Evolutionary conservation across 2,113 vertebrate species (phyloP), one percentile per base, ranked within the genome.

Genomic region (Seriola rivoliana): DNA sequence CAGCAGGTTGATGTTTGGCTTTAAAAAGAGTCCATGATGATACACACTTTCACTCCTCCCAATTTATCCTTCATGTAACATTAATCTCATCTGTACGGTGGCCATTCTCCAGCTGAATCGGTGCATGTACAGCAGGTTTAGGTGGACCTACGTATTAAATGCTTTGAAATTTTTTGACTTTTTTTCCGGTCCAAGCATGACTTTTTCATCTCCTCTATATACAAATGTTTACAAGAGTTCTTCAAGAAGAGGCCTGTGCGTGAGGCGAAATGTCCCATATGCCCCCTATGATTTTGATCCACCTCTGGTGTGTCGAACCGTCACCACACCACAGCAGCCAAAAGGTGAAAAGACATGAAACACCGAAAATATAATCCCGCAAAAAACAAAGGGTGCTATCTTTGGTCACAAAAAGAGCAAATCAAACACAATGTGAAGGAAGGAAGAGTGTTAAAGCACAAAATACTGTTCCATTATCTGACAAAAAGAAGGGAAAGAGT

Each of bases 381-480:
- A 92, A 71, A 93, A 91, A 91, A 93, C 91, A 62, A 90, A 89
- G 92, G 95, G 92, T 88, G 94, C 94, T 91, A 94, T 98, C 97
- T 99, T 99, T 98, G 97, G 98, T 99, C 97, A 98, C 97, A 95
- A 95, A 93, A 95, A 96, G 91, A 95, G 95, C 93, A 95, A 92
- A 95, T 72, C 71, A 92, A 94, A 91, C 81, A 90, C 84, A 85
- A 87, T 66, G 76, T 23, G 82, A 58, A 60, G 44, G 70, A 69
- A 71, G 81, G 72, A 64, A 77, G 71, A 59, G 78, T 10, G 71
- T 80, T 66, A 59, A 82, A 90, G 70, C 78, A 78, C 80, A 78
- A 84, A 93, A 91, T 66, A 73, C 25, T 85, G 88, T 82, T 86
- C 44, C 54, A 21, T 76, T 67, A 25, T 59, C 74, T 10, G 14